phyloP scores from a whole-genome alignment of 2,888 invertebrate species.

The Entomobrya proxima region DNA sequence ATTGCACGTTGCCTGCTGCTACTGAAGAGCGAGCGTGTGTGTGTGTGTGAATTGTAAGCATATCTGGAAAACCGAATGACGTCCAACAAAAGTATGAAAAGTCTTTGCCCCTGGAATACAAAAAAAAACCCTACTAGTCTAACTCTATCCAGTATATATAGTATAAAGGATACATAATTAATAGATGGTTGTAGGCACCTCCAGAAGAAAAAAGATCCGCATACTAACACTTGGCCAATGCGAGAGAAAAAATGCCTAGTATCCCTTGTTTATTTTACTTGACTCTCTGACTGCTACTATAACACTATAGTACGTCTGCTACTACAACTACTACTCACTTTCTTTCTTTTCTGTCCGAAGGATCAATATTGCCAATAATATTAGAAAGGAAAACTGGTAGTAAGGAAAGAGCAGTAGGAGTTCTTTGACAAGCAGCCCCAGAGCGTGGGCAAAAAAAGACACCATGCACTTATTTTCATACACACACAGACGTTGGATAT shows the following conservation, averaged over 20 bases:
- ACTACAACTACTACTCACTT: neutral
- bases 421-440: slow-evolving; percentile 1
- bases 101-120: slow-evolving; percentile 66
- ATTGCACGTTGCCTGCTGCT: slow-evolving; percentile 43
- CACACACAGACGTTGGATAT: neutral
- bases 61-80: slow-evolving; percentile 49
- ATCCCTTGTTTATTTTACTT: slow-evolving; percentile 42
- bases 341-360: slow-evolving; percentile 11
- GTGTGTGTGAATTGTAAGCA: slow-evolving; percentile 26
- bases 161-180: slow-evolving; percentile 65
- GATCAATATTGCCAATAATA: slow-evolving; percentile 63
- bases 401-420: neutral
- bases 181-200: slow-evolving; percentile 52
- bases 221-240: slow-evolving; percentile 62
- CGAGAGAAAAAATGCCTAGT: slow-evolving; percentile 26
- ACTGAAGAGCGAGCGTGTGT: neutral
- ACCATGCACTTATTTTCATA: neutral
- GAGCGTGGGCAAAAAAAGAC: neutral
- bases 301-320: neutral
- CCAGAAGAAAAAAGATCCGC: slow-evolving; percentile 59
- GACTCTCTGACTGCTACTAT: neutral
- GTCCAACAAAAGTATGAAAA: slow-evolving; percentile 58
- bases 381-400: neutral
- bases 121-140: no score
- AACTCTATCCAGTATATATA: slow-evolving; percentile 49